These are phyloP conservation scores for Formica aserva DNA, from an alignment of 2,888 invertebrate species.

Conservation along the genomic window DNA sequence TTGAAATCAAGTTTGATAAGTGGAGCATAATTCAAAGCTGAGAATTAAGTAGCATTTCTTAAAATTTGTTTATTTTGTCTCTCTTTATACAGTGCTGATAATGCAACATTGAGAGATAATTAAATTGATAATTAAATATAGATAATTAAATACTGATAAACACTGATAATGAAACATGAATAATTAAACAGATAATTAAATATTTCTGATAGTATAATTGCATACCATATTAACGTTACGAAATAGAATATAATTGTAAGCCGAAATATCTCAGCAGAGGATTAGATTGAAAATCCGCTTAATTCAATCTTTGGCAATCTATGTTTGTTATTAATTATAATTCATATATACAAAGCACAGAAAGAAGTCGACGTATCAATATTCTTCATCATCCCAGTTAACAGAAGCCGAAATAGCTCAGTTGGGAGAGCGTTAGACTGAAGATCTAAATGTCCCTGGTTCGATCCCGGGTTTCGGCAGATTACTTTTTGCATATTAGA, in stretches of 20 bases:
- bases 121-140: background rate
- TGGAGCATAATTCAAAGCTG: background rate
- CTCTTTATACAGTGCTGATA: background rate
- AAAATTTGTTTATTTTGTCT: background rate
- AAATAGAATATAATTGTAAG: background rate
- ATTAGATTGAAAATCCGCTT: background rate
- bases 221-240: background rate
- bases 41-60: background rate
- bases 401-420: slow-evolving; percentile 70
- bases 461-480: slow-evolving; percentile 70
- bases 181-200: background rate
- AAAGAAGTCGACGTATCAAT: background rate
- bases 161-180: background rate
- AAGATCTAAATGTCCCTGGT: slow-evolving; percentile 72
- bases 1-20: background rate
- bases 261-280: background rate
- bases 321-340: background rate
- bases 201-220: slow-evolving; percentile 4
- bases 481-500: slow-evolving; percentile 20
- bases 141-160: background rate
- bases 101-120: background rate
- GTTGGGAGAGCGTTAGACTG: slow-evolving; percentile 73
- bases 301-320: background rate
- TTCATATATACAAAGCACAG: background rate
- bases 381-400: background rate